phyloP scores from a whole-genome alignment of 2,113 vertebrate species.

The Indicator indicator region DNA sequence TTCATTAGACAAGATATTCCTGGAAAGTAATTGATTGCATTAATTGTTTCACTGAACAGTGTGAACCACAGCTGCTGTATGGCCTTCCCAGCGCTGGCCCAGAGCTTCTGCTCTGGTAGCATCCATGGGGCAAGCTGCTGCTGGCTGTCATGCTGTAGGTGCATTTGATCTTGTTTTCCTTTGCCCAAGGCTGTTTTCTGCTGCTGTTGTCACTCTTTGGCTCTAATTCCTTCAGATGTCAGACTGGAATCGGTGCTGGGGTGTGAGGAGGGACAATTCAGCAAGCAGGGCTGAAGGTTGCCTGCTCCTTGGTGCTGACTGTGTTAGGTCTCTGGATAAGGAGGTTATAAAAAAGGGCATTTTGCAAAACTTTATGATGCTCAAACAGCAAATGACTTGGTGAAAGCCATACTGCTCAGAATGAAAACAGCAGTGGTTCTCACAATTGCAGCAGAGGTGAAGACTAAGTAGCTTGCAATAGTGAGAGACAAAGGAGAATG shows the following conservation, averaged over 20 bases:
- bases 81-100: not conserved
- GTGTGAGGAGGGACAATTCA: accelerated
- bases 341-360: not conserved
- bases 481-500: not conserved
- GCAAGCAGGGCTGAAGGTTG: not conserved
- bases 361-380: not conserved
- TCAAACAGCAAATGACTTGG: not conserved
- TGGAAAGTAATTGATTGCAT: constrained; percentile 32
- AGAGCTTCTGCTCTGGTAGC: not conserved
- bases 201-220: not conserved
- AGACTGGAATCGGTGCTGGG: not conserved
- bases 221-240: not conserved
- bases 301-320: not conserved
- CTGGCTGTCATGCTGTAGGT: not conserved
- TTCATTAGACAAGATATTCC: constrained; percentile 33
- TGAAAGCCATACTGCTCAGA: not conserved
- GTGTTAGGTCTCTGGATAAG: not conserved
- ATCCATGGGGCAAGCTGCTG: accelerated
- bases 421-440: not conserved
- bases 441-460: not conserved
- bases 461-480: not conserved
- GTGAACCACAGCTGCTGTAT: not conserved
- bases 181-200: not conserved
- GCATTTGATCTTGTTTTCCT: not conserved
- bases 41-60: constrained; percentile 1